Evolutionary conservation across 1,140 invertebrate species (phyloP), one percentile per base, ranked within the genome.

Genomic region (Holotrichia oblita): DNA sequence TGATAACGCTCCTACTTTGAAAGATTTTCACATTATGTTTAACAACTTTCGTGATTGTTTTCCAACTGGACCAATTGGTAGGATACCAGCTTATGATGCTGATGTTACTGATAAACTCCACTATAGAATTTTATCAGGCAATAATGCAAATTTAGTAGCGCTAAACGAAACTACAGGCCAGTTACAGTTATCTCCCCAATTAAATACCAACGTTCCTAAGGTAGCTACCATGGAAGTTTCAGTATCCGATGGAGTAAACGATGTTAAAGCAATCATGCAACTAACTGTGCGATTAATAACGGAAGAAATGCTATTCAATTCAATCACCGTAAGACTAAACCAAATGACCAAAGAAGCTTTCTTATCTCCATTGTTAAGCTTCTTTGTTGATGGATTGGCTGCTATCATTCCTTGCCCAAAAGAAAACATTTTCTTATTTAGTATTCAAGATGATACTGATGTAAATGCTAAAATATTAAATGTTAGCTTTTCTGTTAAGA

Each of bases 31-130:
- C n/a, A 85, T 89, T 0, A 94, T 99, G 27, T 98, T 99, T 87
- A 99, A 99, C 87, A 99, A 99, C 85, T 99, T 96, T 87, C 93
- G 94, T 80, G 95, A 97, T 84, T 95, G 96, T 83, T 99, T 99
- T 86, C 97, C 97, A 0, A 93, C 92, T 6, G 93, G 94, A 4
- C 90, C 95, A 0, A 97, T 99, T 83, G 97, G 97, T 3, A 90
- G 91, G 79, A 94, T 99, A 75, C 98, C 98, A 0, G 97, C 97
- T 0, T 93, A 93, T 84, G 98, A 99, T 89, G 96, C 96, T 17
- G 98, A 99, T 89, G 96, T 98, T 0, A 95, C 93, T 10, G 94
- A 95, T 82, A 94, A 94, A 85, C 87, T 94, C 0, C 89, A 91
- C 40, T 99, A 97, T 88, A 90, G 91, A 34, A 95, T 99, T 80